phyloP scores from a whole-genome alignment of 2,113 vertebrate species.

The Ctenodactylus gundi region DNA sequence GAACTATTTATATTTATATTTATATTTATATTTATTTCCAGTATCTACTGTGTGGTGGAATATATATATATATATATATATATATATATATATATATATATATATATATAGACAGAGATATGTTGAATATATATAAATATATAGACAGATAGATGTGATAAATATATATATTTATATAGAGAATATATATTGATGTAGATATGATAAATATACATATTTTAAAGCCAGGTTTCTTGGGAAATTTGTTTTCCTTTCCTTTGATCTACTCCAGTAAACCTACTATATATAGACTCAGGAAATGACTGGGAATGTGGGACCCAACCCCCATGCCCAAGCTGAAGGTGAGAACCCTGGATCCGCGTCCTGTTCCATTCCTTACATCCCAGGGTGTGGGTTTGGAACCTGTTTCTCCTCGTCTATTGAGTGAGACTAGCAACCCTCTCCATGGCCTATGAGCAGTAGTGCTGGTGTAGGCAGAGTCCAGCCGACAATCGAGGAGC shows the following conservation, averaged over 20 bases:
- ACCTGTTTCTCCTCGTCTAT: conserved; percentile 49
- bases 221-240: conserved; percentile 18
- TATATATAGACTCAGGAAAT: conserved; percentile 45
- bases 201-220: too few relatives aligned
- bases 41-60: background rate
- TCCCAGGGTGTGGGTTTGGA: background rate
- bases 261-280: background rate
- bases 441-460: background rate
- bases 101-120: too few relatives aligned
- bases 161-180: too few relatives aligned
- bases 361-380: background rate
- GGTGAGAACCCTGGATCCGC: background rate
- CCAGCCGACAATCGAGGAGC: background rate
- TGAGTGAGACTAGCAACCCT: background rate
- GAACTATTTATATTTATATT: background rate
- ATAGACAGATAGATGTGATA: too few relatives aligned
- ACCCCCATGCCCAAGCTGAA: background rate
- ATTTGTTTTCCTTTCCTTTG: conserved; percentile 26
- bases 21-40: conserved; percentile 20
- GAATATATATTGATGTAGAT: too few relatives aligned
- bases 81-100: too few relatives aligned
- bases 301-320: background rate
- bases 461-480: background rate
- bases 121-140: too few relatives aligned
- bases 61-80: too few relatives aligned